Conservation (phyloP, 2,113 vertebrate species). For the Tragelaphus strepsiceros region DNA sequence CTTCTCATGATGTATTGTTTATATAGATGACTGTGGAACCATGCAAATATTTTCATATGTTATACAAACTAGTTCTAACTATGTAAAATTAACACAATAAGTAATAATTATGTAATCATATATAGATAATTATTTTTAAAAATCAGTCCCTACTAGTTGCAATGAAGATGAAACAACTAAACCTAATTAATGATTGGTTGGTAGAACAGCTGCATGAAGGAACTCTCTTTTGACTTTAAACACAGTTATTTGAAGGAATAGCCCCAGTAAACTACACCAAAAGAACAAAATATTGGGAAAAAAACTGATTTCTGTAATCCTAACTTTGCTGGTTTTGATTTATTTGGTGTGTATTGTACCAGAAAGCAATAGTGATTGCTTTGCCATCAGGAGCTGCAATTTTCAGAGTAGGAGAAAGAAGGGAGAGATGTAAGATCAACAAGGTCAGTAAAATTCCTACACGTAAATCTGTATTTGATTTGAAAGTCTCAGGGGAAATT, state of each 20-base stretch:
- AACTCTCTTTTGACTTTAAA: neutral
- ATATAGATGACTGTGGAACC: neutral
- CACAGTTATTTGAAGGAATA: neutral
- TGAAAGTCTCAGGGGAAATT: neutral
- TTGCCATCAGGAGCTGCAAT: neutral
- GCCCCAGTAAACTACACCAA: neutral
- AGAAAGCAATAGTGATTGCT: neutral
- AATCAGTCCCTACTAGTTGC: neutral
- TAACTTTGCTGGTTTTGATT: neutral
- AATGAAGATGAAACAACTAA: neutral
- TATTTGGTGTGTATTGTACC: neutral
- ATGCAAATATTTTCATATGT: neutral
- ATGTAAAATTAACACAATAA: neutral
- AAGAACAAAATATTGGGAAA: neutral
- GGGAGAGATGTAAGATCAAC: neutral
- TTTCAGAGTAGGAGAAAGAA: neutral
- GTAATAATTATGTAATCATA: neutral
- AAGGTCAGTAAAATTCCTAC: neutral
- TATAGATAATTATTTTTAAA: neutral
- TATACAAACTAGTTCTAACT: neutral
- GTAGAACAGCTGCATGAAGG: neutral
- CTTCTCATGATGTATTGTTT: neutral
- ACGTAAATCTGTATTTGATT: neutral
- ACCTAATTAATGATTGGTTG: neutral
- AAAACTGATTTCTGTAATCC: neutral